phyloP scores from a whole-genome alignment of 1,140 invertebrate genomes.

The Drosophila pachea region DNA sequence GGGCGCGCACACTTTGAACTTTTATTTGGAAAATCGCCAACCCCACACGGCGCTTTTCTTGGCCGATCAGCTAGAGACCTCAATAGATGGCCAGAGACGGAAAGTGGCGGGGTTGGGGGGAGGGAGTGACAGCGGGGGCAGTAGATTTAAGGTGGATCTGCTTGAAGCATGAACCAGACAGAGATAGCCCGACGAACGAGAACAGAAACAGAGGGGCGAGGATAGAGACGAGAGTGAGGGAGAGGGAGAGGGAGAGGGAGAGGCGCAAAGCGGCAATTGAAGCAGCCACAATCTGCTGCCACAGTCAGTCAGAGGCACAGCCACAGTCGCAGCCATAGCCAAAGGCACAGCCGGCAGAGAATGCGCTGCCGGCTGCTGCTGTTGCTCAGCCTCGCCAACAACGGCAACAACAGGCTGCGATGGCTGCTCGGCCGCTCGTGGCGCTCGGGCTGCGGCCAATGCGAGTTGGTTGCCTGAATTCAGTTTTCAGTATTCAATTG shows the following conservation, averaged over 20 bases:
- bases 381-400: conserved; percentile 46
- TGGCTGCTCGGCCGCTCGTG: conserved; percentile 71
- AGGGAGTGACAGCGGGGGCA: too few relatives aligned
- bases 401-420: conserved; percentile 63
- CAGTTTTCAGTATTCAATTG: conserved; percentile 75
- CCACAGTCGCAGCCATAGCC: not conserved
- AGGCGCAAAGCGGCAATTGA: conserved; percentile 1
- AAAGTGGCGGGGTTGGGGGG: not conserved
- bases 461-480: conserved; percentile 68
- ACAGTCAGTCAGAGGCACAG: not conserved
- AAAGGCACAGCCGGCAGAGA: conserved; percentile 18
- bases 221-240: not conserved
- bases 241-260: not conserved
- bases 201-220: not conserved
- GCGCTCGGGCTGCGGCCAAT: conserved; percentile 60
- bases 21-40: conserved; percentile 71
- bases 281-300: not conserved
- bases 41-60: conserved; percentile 66
- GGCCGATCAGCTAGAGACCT: conserved; percentile 50
- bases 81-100: not conserved
- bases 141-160: not conserved
- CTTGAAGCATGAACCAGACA: not conserved
- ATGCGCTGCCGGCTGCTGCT: conserved; percentile 35
- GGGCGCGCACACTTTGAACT: conserved; percentile 47
- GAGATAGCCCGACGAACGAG: not conserved